These are phyloP conservation scores for Rhagium mordax DNA, from an alignment of 2,888 invertebrate species.

Conservation along the genomic window DNA sequence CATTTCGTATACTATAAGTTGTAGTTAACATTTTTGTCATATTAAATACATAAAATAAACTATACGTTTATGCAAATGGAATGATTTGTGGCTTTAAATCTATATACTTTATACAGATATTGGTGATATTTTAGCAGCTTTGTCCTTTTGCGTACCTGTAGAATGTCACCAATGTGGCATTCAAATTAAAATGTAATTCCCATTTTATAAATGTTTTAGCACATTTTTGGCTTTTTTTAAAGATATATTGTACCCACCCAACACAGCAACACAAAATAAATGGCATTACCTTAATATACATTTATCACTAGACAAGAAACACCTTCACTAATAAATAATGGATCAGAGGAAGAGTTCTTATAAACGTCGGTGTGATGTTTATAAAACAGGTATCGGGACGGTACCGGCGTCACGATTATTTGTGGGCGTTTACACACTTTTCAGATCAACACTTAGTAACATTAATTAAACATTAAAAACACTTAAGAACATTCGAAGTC, in stretches of 20 bases:
- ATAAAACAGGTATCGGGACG: conserved; percentile 27
- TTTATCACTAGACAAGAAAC: conserved; percentile 37
- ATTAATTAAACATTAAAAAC: conserved; percentile 32
- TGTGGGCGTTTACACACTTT: conserved; percentile 25
- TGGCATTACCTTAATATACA: conserved; percentile 37
- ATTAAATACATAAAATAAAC: too few species aligned
- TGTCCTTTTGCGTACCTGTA: background rate
- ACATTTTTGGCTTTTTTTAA: background rate
- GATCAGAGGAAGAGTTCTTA: conserved; percentile 14
- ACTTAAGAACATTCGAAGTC: conserved; percentile 37
- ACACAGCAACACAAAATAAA: background rate
- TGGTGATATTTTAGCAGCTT: too few species aligned
- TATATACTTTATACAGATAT: too few species aligned
- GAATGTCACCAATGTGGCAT: background rate
- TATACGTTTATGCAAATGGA: too few species aligned
- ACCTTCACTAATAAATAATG: conserved; percentile 37
- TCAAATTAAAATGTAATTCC: background rate
- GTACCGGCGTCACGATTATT: conserved; percentile 17
- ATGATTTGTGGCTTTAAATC: too few species aligned
- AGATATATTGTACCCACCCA: background rate
- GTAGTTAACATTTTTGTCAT: too few species aligned
- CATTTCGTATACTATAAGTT: too few species aligned
- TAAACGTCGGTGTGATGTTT: conserved; percentile 27
- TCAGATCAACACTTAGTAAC: conserved; percentile 21
- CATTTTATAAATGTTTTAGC: background rate